Evolutionary conservation across 2,888 invertebrate species (phyloP).

Genomic region (Cephus sareptanus): DNA sequence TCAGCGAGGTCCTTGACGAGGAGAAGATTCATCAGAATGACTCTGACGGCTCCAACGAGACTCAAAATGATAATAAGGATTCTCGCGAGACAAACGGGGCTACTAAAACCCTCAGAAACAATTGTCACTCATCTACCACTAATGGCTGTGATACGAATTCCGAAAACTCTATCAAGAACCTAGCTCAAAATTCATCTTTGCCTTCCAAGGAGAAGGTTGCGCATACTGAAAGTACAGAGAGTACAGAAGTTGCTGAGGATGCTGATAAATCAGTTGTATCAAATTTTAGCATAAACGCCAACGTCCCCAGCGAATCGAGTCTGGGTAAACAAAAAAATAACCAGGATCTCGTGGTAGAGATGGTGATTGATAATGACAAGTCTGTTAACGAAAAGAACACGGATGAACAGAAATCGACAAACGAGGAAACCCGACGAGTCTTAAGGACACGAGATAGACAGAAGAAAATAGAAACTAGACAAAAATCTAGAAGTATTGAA

Average conservation of each 20-base stretch:
- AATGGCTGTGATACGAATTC: slow-evolving; percentile 29
- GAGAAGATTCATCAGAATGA: slow-evolving; percentile 6
- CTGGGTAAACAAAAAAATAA: neutral
- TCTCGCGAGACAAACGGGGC: slow-evolving; percentile 10
- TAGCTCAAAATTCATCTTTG: slow-evolving; percentile 5
- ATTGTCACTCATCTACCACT: neutral
- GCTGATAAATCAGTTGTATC: neutral
- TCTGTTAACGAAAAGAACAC: slow-evolving; percentile 10
- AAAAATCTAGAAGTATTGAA: slow-evolving; percentile 23
- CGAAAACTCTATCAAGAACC: slow-evolving; percentile 10
- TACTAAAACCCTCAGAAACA: neutral
- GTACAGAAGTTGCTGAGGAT: neutral
- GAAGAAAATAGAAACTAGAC: slow-evolving; percentile 42
- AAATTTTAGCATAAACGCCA: neutral
- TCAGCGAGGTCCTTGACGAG: slow-evolving; percentile 8
- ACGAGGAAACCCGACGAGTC: slow-evolving; percentile 52
- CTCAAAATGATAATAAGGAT: slow-evolving; percentile 10
- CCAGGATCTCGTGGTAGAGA: neutral
- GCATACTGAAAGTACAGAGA: neutral
- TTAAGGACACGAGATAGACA: slow-evolving; percentile 46
- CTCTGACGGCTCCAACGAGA: slow-evolving; percentile 9
- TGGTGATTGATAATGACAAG: slow-evolving; percentile 1
- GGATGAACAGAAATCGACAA: slow-evolving; percentile 38
- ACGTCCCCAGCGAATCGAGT: neutral
- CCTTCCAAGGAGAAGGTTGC: neutral